Evolutionary conservation across 1,140 invertebrate species (phyloP).

Genomic region (Coenobita brevimanus): DNA sequence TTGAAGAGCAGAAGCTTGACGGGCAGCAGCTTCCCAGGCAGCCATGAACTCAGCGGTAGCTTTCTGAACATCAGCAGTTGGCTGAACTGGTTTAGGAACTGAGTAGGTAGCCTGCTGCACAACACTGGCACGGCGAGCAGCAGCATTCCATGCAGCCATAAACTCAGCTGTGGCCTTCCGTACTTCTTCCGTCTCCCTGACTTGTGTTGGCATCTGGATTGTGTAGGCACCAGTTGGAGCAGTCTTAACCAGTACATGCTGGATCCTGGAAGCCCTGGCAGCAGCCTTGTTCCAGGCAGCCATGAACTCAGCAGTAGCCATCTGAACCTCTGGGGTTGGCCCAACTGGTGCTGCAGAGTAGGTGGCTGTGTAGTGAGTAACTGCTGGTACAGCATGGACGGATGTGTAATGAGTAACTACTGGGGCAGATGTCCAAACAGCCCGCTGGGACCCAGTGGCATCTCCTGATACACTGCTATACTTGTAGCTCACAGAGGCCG

Average conservation of each 20-base stretch:
- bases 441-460: conserved; percentile 5
- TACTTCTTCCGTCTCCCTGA: background rate
- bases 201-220: background rate
- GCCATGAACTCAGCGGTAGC: background rate
- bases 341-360: background rate
- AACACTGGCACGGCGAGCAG: background rate
- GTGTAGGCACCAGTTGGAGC: background rate
- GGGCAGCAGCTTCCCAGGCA: background rate
- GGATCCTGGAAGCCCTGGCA: background rate
- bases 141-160: conserved; percentile 7
- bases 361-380: background rate
- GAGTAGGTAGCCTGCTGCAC: background rate
- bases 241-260: background rate
- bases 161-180: background rate
- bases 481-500: too few relatives aligned
- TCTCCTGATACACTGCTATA: background rate
- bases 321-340: conserved; percentile 24
- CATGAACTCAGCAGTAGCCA: conserved; percentile 35
- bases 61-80: background rate
- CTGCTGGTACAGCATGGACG: background rate
- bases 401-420: background rate
- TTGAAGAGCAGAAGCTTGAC: background rate
- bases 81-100: background rate
- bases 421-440: background rate
- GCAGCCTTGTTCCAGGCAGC: conserved; percentile 34